Evolutionary conservation across 2,113 vertebrate genomes (phyloP).

Genomic region (Piprites chloris): DNA sequence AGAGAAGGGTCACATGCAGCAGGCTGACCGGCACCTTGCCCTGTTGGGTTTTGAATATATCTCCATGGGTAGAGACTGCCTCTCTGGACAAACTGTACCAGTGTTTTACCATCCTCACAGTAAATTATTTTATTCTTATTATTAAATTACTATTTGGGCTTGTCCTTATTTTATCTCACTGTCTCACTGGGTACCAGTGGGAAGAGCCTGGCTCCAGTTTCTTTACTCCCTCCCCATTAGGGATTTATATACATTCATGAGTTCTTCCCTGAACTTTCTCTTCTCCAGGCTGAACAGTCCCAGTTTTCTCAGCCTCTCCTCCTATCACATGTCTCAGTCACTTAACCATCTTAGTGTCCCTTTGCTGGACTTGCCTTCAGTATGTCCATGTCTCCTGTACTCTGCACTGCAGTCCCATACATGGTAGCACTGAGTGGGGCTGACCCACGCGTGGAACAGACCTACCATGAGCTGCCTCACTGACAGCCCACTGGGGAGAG

Average conservation of each 20-base stretch:
- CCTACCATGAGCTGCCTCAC: background rate
- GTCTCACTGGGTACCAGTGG: background rate
- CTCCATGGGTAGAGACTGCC: background rate
- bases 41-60: background rate
- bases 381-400: background rate
- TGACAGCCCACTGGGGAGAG: background rate
- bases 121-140: background rate
- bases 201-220: background rate
- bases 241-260: background rate
- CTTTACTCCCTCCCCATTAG: background rate
- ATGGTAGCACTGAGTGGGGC: background rate
- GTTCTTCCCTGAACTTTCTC: background rate
- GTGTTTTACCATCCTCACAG: background rate
- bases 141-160: background rate
- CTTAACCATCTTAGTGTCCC: background rate
- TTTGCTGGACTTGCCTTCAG: background rate
- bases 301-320: background rate
- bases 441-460: background rate
- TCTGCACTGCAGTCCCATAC: background rate
- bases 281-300: background rate
- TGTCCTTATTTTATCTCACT: background rate
- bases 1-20: background rate
- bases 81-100: background rate
- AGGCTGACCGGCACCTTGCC: background rate
- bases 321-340: background rate